Evolutionary conservation across 2,888 invertebrate genomes (phyloP).

Genomic region (Himalopsyche japonica): DNA sequence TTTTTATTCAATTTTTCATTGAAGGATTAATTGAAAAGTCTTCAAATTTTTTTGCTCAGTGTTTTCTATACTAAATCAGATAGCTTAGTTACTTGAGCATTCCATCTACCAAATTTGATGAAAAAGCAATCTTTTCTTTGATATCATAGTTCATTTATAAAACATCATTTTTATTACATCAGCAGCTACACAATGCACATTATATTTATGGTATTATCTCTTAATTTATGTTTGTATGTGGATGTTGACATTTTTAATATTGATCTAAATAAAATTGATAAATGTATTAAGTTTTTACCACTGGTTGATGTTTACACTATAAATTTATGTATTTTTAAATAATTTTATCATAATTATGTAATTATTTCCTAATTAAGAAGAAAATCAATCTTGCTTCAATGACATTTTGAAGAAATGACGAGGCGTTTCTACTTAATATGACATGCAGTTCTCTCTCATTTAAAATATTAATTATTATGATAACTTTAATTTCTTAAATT

Average conservation of each 20-base stretch:
- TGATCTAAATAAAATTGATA: neutral
- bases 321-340: neutral
- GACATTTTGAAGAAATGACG: neutral
- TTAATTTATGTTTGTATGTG: neutral
- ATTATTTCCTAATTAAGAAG: neutral
- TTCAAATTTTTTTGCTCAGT: too few species aligned
- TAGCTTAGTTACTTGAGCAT: neutral
- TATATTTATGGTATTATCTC: neutral
- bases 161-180: neutral
- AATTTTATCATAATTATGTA: neutral
- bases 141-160: neutral
- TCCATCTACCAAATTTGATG: neutral
- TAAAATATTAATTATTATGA: slow-evolving; percentile 6
- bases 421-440: neutral
- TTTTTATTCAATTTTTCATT: too few species aligned
- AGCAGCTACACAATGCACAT: neutral
- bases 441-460: slow-evolving; percentile 3
- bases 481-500: slow-evolving; percentile 21
- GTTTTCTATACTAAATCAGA: too few species aligned
- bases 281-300: neutral
- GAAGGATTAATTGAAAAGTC: too few species aligned
- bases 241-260: neutral
- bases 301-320: neutral
- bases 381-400: neutral
- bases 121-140: neutral